A percentile compares a stretch with the other conserved stretches of the same genome.
Evolutionary conservation across 2,888 invertebrate species (phyloP).

Genomic region (Tipula lateralis): DNA sequence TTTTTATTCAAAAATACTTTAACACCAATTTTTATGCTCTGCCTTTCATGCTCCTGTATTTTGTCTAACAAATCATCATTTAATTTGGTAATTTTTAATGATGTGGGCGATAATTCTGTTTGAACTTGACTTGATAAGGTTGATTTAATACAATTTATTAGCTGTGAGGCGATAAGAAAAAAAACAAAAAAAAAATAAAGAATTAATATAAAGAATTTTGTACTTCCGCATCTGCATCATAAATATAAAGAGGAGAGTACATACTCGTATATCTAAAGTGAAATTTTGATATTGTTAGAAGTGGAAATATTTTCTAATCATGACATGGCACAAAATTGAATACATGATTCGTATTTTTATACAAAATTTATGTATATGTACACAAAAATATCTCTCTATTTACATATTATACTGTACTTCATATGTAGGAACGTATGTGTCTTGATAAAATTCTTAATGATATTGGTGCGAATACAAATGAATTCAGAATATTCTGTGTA

Average conservation of each 20-base stretch:
- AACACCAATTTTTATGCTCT: conserved; percentile 76
- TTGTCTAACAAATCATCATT: conserved; percentile 60
- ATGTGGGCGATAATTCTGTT: not conserved
- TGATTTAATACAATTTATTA: conserved; percentile 59
- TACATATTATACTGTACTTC: not conserved
- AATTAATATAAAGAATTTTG: not conserved
- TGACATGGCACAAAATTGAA: not conserved
- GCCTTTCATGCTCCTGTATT: conserved; percentile 64
- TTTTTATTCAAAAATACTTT: conserved; percentile 77
- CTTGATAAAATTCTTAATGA: not conserved
- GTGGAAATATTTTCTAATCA: not conserved
- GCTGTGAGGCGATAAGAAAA: conserved; percentile 45
- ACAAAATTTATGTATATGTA: not conserved
- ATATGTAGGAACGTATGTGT: not conserved
- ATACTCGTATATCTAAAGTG: not conserved
- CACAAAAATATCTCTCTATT: not conserved
- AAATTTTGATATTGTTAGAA: not conserved
- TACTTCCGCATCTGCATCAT: not conserved
- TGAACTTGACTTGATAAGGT: conserved; percentile 48
- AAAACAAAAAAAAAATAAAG: too few species aligned
- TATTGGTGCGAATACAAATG: not conserved
- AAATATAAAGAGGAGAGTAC: not conserved
- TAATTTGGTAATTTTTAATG: not conserved
- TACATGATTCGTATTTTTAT: not conserved
- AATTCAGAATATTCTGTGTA: not conserved